Evolutionary conservation across 2,797 vertebrate species (phyloP).

Genomic region (Hyperoplus immaculatus): DNA sequence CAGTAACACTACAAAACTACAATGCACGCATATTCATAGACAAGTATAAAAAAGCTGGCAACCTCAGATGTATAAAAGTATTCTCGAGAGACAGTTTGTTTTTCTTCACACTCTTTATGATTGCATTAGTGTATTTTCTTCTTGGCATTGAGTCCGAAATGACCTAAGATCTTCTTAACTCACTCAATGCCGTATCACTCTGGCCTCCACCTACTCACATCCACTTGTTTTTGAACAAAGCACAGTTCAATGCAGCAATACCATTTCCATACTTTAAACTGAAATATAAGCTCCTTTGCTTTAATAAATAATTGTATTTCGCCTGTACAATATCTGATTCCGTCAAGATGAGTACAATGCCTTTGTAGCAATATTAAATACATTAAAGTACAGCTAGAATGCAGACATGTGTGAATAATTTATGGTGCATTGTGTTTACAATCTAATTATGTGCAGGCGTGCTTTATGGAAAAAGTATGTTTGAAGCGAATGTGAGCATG

Average conservation of each 20-base stretch:
- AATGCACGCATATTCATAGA: conserved; percentile 21
- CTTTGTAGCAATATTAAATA: background rate
- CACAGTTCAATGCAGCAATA: conserved; percentile 25
- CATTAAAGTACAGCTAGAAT: background rate
- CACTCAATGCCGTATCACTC: conserved; percentile 34
- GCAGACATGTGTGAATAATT: conserved; percentile 29
- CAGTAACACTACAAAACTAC: conserved; percentile 15
- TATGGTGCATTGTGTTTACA: conserved; percentile 9
- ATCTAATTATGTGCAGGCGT: conserved; percentile 19
- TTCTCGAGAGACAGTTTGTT: conserved; percentile 43
- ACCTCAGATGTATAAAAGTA: conserved; percentile 38
- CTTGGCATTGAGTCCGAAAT: conserved; percentile 59
- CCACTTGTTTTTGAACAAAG: conserved; percentile 52
- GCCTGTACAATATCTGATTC: background rate
- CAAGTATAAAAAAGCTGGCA: conserved; percentile 16
- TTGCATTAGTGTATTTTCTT: conserved; percentile 59
- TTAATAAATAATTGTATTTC: conserved; percentile 10
- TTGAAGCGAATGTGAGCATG: conserved; percentile 19
- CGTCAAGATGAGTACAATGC: background rate
- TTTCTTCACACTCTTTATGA: conserved; percentile 49
- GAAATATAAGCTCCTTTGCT: conserved; percentile 19
- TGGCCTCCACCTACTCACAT: conserved; percentile 68
- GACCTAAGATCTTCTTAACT: conserved; percentile 55
- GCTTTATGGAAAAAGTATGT: conserved; percentile 8
- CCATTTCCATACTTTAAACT: conserved; percentile 19